phyloP scores from a whole-genome alignment of 2,888 invertebrate species.

The Sesia bembeciformis region DNA sequence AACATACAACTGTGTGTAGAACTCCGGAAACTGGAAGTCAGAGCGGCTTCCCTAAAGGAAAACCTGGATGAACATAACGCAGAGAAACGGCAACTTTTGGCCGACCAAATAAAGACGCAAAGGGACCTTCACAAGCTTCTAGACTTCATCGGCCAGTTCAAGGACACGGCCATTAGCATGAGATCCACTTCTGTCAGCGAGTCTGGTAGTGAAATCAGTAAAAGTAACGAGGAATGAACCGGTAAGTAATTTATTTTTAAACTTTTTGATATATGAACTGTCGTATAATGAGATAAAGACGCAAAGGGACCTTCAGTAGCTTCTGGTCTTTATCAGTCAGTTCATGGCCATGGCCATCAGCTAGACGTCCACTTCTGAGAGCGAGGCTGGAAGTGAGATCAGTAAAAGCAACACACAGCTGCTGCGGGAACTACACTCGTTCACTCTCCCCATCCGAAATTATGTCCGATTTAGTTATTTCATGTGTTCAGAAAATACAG shows the following conservation, averaged over 20 bases:
- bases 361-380: conserved; percentile 47
- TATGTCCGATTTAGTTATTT: too few relatives aligned
- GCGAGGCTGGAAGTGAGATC: conserved; percentile 50
- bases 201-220: conserved; percentile 51
- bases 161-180: conserved; percentile 57
- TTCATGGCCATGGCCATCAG: conserved; percentile 64
- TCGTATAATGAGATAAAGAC: conserved; percentile 63
- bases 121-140: conserved; percentile 64
- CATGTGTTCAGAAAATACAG: too few relatives aligned
- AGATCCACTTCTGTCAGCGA: conserved; percentile 55
- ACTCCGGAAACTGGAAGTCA: conserved; percentile 54
- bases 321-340: conserved; percentile 65
- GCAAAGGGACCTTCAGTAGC: conserved; percentile 62
- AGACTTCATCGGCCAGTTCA: conserved; percentile 66
- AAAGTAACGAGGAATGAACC: conserved; percentile 58
- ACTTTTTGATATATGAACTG: conserved; percentile 18
- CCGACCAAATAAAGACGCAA: conserved; percentile 64
- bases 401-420: conserved; percentile 43
- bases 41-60: conserved; percentile 58
- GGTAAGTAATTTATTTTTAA: not conserved
- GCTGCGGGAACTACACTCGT: too few relatives aligned
- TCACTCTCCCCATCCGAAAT: too few relatives aligned
- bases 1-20: conserved; percentile 62
- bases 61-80: conserved; percentile 63
- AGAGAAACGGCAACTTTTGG: conserved; percentile 57